These are phyloP conservation scores for Mayetiola destructor DNA, from an alignment of 2,888 invertebrate species.

Conservation along the genomic window DNA sequence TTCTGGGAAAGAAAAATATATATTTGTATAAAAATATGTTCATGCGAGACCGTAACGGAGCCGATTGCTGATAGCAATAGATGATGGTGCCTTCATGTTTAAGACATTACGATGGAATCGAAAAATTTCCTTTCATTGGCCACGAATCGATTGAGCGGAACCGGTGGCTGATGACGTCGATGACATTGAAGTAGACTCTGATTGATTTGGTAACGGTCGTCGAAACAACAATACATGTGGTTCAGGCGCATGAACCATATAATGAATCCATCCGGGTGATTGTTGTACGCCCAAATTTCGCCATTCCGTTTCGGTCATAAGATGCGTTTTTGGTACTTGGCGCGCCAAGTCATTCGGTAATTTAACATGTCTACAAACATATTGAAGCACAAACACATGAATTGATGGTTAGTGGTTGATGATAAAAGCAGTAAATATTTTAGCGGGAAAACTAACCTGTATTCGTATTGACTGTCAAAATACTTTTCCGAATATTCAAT, in stretches of 20 bases:
- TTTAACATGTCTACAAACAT: constrained; percentile 64
- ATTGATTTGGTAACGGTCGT: constrained; percentile 33
- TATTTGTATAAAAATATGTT: too few relatives aligned
- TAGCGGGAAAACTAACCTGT: constrained; percentile 45
- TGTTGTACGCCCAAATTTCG: constrained; percentile 87
- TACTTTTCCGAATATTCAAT: constrained; percentile 91
- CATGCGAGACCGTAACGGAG: too few relatives aligned
- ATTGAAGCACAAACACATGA: not conserved
- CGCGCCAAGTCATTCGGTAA: constrained; percentile 72
- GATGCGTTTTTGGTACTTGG: constrained; percentile 71
- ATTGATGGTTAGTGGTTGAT: not conserved
- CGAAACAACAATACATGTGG: constrained; percentile 77
- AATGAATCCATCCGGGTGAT: constrained; percentile 68
- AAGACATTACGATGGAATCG: too few relatives aligned
- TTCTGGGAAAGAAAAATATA: too few relatives aligned
- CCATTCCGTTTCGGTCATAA: constrained; percentile 94
- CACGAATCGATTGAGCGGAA: too few relatives aligned
- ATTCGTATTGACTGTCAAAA: constrained; percentile 72
- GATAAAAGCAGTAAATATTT: not conserved
- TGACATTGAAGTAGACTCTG: not conserved
- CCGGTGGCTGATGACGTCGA: not conserved
- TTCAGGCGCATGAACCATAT: constrained; percentile 83
- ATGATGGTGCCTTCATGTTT: too few relatives aligned
- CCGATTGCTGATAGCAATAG: too few relatives aligned
- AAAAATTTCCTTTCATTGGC: too few relatives aligned